phyloP scores from a whole-genome alignment of 2,113 vertebrate genomes.

The Bagarius yarrelli region DNA sequence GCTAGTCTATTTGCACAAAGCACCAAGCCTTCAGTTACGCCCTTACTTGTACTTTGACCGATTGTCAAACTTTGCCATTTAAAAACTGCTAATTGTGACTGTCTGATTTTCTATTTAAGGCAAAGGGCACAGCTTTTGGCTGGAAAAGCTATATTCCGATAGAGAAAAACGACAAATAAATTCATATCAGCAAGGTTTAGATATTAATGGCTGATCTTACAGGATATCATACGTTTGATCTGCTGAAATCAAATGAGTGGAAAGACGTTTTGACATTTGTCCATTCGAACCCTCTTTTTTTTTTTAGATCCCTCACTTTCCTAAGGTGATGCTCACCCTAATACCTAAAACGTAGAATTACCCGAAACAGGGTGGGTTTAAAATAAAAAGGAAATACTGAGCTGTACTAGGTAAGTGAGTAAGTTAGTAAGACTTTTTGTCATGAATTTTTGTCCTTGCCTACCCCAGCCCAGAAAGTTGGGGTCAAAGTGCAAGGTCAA shows the following conservation, averaged over 20 bases:
- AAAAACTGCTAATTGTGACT: not conserved
- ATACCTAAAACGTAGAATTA: not conserved
- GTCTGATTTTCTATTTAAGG: not conserved
- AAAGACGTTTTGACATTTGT: not conserved
- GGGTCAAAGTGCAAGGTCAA: no score
- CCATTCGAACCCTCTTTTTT: not conserved
- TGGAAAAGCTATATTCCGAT: not conserved
- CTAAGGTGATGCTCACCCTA: not conserved
- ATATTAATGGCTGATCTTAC: not conserved
- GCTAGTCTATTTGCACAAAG: conserved; percentile 2
- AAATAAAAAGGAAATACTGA: not conserved
- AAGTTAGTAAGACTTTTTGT: no score
- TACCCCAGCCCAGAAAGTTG: no score
- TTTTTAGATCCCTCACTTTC: not conserved
- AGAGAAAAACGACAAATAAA: not conserved
- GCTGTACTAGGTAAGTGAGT: no score
- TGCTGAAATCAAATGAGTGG: not conserved
- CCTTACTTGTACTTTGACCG: not conserved
- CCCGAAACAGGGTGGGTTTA: not conserved
- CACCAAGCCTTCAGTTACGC: not conserved
- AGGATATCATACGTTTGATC: not conserved
- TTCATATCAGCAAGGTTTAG: not conserved
- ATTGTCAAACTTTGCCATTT: not conserved
- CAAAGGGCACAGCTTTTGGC: not conserved
- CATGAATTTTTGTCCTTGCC: no score